These are phyloP conservation scores for Eolophus roseicapilla DNA, from an alignment of 2,113 vertebrate genomes.

Conservation along the genomic window DNA sequence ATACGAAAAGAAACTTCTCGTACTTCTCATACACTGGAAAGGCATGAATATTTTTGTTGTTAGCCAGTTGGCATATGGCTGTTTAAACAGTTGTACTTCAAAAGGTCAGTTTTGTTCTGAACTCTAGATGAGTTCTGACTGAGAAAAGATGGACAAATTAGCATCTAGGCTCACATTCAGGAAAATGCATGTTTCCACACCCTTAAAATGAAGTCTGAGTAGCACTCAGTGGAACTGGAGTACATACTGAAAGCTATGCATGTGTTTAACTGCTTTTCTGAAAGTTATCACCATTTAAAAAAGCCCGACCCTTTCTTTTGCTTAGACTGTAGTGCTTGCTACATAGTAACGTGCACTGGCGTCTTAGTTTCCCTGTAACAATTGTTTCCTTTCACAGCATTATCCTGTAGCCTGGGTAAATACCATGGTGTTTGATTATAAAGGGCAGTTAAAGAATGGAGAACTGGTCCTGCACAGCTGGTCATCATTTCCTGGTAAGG, in stretches of 20 bases:
- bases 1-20: neutral
- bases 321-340: neutral
- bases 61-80: neutral
- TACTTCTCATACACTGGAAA: neutral
- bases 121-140: neutral
- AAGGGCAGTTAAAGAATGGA: slow-evolving; percentile 92
- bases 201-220: neutral
- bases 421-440: slow-evolving; percentile 99
- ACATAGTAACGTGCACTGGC: neutral
- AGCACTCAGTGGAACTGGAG: neutral
- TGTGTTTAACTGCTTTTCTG: neutral
- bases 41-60: neutral
- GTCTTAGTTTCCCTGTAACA: neutral
- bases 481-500: slow-evolving; percentile 97
- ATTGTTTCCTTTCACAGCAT: slow-evolving; percentile 78
- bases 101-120: neutral
- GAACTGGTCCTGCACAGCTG: slow-evolving; percentile 91
- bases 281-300: neutral
- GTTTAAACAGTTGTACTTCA: neutral
- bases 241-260: too few species aligned
- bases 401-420: slow-evolving; percentile 99
- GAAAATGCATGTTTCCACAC: neutral
- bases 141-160: neutral
- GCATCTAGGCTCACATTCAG: neutral
- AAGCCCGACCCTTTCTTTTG: neutral